phyloP scores from a whole-genome alignment of 2,113 vertebrate genomes.

The Oncorhynchus gorbuscha region DNA sequence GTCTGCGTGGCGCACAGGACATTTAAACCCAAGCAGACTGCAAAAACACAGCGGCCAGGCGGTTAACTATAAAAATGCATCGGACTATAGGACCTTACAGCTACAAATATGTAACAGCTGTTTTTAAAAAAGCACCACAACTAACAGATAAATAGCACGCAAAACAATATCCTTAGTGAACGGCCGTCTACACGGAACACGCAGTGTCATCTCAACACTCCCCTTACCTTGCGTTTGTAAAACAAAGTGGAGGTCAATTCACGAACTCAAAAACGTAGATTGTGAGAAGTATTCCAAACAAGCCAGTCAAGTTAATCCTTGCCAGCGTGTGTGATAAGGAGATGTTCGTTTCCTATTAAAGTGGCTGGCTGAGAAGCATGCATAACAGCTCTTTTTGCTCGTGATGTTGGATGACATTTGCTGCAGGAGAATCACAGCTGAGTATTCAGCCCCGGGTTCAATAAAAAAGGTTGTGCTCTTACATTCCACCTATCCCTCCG shows the following conservation, averaged over 20 bases:
- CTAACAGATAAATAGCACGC: background rate
- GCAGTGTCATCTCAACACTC: background rate
- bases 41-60: constrained; percentile 4
- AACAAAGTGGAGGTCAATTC: constrained; percentile 3
- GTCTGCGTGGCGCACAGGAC: background rate
- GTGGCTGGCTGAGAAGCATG: constrained; percentile 8
- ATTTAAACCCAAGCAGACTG: constrained; percentile 12
- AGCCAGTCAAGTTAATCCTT: constrained; percentile 54
- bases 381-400: constrained; percentile 22
- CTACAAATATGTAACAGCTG: background rate
- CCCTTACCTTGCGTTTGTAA: constrained; percentile 49
- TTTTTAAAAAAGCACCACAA: background rate
- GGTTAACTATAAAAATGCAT: constrained; percentile 9
- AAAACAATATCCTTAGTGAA: background rate
- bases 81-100: background rate
- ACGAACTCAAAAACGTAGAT: constrained; percentile 16
- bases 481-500: constrained; percentile 29
- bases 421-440: constrained; percentile 59
- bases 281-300: constrained; percentile 49
- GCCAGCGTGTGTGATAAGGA: constrained; percentile 25
- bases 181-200: background rate
- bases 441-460: constrained; percentile 6
- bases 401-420: constrained; percentile 28
- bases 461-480: constrained; percentile 42
- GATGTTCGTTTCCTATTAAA: constrained; percentile 21